A percentile compares a stretch with the other conserved stretches of the same genome.
These are phyloP conservation scores for Plebejus anna DNA, from an alignment of 2,888 invertebrate species.

Conservation along the genomic window DNA sequence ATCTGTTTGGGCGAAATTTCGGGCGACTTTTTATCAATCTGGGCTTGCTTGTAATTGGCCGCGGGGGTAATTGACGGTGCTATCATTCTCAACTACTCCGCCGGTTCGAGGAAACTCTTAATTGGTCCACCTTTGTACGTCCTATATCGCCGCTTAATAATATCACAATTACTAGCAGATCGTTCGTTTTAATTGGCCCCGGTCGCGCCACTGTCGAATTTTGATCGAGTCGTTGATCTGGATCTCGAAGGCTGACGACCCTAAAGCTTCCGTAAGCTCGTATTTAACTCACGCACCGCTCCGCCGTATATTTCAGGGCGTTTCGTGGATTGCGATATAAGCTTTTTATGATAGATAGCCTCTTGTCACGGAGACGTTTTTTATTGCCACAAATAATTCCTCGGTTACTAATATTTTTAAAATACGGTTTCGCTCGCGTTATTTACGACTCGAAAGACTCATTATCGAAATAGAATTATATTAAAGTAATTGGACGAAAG, in stretches of 20 bases:
- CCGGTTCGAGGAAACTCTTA: slow-evolving; percentile 76
- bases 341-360: slow-evolving; percentile 25
- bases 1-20: slow-evolving; percentile 71
- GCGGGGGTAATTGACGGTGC: slow-evolving; percentile 72
- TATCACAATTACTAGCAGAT: slow-evolving; percentile 71
- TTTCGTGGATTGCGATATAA: slow-evolving; percentile 26
- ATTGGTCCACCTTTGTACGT: slow-evolving; percentile 76
- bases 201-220: slow-evolving; percentile 44
- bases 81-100: slow-evolving; percentile 73
- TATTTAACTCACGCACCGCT: slow-evolving; percentile 24
- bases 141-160: slow-evolving; percentile 75
- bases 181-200: slow-evolving; percentile 68
- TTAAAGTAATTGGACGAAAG: neutral
- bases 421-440: neutral
- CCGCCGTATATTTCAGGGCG: slow-evolving; percentile 19
- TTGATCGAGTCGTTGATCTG: slow-evolving; percentile 37
- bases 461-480: slow-evolving; percentile 1
- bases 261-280: slow-evolving; percentile 24
- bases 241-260: slow-evolving; percentile 33
- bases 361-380: slow-evolving; percentile 14
- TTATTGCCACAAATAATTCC: slow-evolving; percentile 22
- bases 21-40: slow-evolving; percentile 75
- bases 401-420: neutral
- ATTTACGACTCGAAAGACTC: slow-evolving; percentile 8
- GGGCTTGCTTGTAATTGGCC: slow-evolving; percentile 70